A percentile compares a stretch with the other conserved stretches of the same genome.
phyloP scores from a whole-genome alignment of 1,140 invertebrate species.

The Sweltsa coloradensis region DNA sequence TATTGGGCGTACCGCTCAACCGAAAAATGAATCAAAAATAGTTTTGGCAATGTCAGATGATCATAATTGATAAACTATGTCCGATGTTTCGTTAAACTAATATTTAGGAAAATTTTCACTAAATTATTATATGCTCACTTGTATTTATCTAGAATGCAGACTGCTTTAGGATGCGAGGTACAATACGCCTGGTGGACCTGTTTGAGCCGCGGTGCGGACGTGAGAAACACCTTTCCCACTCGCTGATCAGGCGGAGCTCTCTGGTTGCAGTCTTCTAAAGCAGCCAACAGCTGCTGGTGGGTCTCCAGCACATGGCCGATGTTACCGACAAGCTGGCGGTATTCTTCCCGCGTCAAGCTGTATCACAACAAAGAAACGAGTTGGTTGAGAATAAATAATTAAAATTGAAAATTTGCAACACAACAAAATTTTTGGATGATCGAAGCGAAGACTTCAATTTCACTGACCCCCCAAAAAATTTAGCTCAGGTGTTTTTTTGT shows the following conservation, averaged over 20 bases:
- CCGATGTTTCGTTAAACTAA: too few species aligned
- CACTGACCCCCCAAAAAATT: too few species aligned
- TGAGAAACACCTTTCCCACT: constrained; percentile 84
- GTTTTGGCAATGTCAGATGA: too few species aligned
- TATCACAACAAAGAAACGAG: constrained; percentile 23
- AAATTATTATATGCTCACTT: constrained; percentile 49
- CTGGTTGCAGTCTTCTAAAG: constrained; percentile 61
- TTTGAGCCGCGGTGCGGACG: constrained; percentile 75
- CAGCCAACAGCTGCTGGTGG: constrained; percentile 64
- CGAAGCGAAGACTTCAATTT: too few species aligned
- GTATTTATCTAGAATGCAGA: constrained; percentile 80
- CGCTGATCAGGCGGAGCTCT: constrained; percentile 61
- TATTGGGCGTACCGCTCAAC: too few species aligned
- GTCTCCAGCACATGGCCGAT: constrained; percentile 73
- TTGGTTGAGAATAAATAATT: constrained; percentile 5
- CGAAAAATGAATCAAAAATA: too few species aligned
- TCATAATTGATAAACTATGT: too few species aligned
- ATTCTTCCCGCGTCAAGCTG: constrained; percentile 76
- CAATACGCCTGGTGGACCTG: constrained; percentile 79
- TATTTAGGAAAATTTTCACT: constrained; percentile 9
- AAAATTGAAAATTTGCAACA: constrained; percentile 8
- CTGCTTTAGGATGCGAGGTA: constrained; percentile 81
- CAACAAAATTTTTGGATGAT: too few species aligned
- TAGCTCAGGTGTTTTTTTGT: too few species aligned
- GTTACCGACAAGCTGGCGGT: constrained; percentile 74